Conservation (phyloP, 2,797 vertebrate species). For the Rhinatrema bivittatum region DNA sequence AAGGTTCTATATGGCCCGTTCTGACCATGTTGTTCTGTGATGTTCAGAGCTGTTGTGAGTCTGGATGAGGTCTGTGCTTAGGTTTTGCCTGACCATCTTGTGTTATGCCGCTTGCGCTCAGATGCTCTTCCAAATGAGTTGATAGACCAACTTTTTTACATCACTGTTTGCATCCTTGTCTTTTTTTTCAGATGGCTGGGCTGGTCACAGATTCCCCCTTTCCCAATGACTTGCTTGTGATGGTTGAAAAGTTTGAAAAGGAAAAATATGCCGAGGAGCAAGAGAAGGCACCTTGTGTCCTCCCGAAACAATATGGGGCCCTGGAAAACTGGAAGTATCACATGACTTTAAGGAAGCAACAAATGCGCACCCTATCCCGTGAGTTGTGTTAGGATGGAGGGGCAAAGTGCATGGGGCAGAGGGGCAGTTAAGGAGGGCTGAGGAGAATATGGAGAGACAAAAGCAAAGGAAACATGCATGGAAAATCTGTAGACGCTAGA, state of each 20-base stretch:
- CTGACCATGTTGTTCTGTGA: background rate
- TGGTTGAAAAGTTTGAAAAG: constrained; percentile 5
- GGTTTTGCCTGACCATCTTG: no score
- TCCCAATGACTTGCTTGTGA: constrained; percentile 2
- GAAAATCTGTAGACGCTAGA: no score
- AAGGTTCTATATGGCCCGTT: no score
- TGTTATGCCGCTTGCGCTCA: no score
- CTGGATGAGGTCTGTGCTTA: no score
- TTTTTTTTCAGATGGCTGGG: constrained; percentile 54
- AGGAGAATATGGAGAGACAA: no score
- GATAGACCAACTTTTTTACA: background rate
- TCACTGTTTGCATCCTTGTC: no score
- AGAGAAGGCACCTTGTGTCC: constrained; percentile 8
- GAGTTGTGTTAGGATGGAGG: constrained; percentile 37
- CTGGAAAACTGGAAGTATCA: constrained; percentile 71
- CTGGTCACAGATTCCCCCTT: constrained; percentile 31
- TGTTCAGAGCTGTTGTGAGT: background rate
- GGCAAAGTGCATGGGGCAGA: no score
- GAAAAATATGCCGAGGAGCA: constrained; percentile 6
- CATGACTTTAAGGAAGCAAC: constrained; percentile 57
- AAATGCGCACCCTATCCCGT: constrained; percentile 72
- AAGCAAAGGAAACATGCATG: no score
- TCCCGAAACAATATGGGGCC: constrained; percentile 54
- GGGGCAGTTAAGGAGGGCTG: no score
- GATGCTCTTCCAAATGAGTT: background rate